Evolutionary conservation across 1,140 invertebrate genomes (phyloP).

Genomic region (Caenorhabditis briggsae): DNA sequence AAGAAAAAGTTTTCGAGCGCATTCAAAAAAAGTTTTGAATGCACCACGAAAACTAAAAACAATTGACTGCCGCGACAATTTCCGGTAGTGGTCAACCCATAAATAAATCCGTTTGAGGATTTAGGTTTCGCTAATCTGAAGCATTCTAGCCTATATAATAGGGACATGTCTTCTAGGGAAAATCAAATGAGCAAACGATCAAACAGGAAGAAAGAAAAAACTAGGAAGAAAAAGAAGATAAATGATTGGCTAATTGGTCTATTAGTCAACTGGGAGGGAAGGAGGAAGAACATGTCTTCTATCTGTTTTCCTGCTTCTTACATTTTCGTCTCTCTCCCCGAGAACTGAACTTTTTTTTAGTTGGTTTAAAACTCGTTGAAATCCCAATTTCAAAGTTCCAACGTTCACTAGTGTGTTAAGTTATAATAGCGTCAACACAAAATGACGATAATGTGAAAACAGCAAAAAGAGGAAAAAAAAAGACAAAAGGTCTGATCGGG

Average conservation of each 20-base stretch:
- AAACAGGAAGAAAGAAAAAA: background rate
- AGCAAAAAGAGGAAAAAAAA: no score
- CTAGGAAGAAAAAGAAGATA: constrained; percentile 4
- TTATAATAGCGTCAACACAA: background rate
- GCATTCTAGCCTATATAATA: no score
- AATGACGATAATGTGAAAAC: constrained; percentile 3
- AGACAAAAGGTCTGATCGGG: background rate
- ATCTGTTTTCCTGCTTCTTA: background rate
- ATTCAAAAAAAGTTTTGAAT: background rate
- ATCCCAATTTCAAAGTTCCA: constrained; percentile 13
- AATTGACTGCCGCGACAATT: constrained; percentile 34
- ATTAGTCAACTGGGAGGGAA: background rate
- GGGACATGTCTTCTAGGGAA: no score
- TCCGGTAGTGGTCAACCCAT: constrained; percentile 23
- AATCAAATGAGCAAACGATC: constrained; percentile 19
- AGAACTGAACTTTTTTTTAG: background rate
- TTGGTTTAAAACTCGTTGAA: background rate
- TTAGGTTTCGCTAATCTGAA: no score
- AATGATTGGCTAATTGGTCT: constrained; percentile 46
- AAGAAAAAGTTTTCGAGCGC: background rate
- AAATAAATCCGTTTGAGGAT: constrained; percentile 14
- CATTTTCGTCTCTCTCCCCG: background rate
- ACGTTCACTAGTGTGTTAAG: background rate
- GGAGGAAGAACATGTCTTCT: background rate
- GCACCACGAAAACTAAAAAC: background rate